Evolutionary conservation across 2,797 vertebrate genomes (phyloP).

Genomic region (Cheirogaleus major): DNA sequence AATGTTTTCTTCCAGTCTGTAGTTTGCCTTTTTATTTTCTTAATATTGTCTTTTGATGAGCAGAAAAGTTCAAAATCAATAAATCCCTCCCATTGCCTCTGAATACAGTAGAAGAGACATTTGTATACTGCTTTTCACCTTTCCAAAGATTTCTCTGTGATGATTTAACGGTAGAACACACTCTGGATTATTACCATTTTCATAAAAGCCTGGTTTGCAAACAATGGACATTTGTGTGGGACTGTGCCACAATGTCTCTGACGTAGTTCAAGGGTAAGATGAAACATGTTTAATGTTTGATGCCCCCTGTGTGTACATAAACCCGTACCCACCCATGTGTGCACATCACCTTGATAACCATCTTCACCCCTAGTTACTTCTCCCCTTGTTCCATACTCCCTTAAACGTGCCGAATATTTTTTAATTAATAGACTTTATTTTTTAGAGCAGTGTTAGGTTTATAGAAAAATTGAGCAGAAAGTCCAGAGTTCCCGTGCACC

Average conservation of each 20-base stretch:
- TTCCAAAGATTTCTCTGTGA: background rate
- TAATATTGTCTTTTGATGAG: too few relatives aligned
- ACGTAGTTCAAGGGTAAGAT: background rate
- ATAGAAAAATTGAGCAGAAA: background rate
- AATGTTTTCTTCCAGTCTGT: too few relatives aligned
- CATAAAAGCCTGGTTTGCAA: background rate
- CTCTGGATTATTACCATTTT: background rate
- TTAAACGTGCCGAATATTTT: background rate
- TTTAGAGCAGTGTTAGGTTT: background rate
- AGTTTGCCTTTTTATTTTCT: too few relatives aligned
- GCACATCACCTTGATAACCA: rapidly evolving
- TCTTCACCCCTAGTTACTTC: background rate
- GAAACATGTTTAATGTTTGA: rapidly evolving
- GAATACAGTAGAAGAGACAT: background rate
- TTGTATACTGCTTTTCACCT: background rate
- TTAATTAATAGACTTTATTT: background rate
- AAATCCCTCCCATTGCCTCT: background rate
- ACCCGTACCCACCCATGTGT: background rate
- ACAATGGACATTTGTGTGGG: rapidly evolving
- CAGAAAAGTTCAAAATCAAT: too few relatives aligned
- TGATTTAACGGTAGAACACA: background rate
- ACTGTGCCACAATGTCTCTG: background rate
- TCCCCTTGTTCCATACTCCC: background rate
- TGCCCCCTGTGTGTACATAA: rapidly evolving
- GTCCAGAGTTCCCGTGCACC: background rate